A percentile compares a stretch with the other conserved stretches of the same genome.
These are phyloP conservation scores for Andrena haemorrhoa DNA, from an alignment of 2,888 invertebrate genomes.

Conservation along the genomic window DNA sequence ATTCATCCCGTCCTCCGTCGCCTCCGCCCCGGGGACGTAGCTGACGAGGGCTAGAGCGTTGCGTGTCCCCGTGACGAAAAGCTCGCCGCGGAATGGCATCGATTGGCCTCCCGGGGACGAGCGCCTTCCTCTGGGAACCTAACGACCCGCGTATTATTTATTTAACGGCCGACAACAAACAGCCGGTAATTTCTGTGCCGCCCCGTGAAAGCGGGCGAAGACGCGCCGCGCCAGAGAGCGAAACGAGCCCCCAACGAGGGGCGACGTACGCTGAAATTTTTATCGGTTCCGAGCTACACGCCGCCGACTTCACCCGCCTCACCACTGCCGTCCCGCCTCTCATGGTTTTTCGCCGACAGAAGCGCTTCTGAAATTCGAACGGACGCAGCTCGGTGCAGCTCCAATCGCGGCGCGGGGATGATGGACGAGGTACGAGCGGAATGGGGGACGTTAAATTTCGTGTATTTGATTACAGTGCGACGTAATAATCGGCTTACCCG, in stretches of 20 bases:
- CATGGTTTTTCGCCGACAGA: background rate
- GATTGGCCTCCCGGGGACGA: conserved; percentile 54
- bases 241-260: conserved; percentile 53
- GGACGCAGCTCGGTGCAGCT: background rate
- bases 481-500: background rate
- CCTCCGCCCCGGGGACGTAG: conserved; percentile 27
- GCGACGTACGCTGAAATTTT: conserved; percentile 60
- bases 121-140: conserved; percentile 53
- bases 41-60: conserved; percentile 39
- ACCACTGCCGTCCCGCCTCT: conserved; percentile 11
- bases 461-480: background rate
- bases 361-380: background rate
- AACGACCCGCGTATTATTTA: conserved; percentile 68
- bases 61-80: conserved; percentile 55
- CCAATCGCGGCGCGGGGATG: background rate
- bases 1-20: conserved; percentile 14
- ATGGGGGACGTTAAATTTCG: background rate
- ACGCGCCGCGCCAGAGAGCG: conserved; percentile 22
- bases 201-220: conserved; percentile 27
- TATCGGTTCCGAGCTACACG: conserved; percentile 40
- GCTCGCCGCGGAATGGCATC: conserved; percentile 55
- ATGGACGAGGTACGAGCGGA: background rate
- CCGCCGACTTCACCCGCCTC: conserved; percentile 22
- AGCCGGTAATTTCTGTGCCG: conserved; percentile 59
- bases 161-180: conserved; percentile 65